Base-by-base conservation (phyloP, 2,797 vertebrate genomes). In the Momotus momota region DNA sequence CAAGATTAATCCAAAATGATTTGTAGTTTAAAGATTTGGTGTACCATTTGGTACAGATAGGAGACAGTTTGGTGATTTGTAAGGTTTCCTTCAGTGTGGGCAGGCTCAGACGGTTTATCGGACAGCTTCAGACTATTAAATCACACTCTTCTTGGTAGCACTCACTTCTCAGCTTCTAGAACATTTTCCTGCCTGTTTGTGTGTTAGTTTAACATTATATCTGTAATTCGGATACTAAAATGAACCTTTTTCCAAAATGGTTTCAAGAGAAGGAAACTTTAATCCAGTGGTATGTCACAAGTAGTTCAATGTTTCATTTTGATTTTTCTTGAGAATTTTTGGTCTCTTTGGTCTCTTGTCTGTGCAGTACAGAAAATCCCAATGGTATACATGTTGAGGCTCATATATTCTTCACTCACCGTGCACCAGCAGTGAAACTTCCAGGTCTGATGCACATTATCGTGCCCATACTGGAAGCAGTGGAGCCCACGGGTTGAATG, bases 1-100 rank as follows among this genome's bases (percentile, higher is more conserved):
- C 75, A 77, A 73, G 77, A 74, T 91, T 97, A 78, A 95, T 94
- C 95, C 82, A 88, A 94, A 97, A 88, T 83, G 91, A 96, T 78
- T 94, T 94, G 94, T 60, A 97, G 81, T 97, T 96, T 81, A 94
- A 96, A 95, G 94, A 94, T 96, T 97, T 96, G 87, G 85, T 93
- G 91, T 94, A 71, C 55, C 25, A 7, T 79, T 97, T 14, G 12
- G 74, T 97, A 90, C 83, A 52, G 64, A 95, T 94, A 97, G 91
- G 91, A 96, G 96, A 96, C 84, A 88, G 90, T 97, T 97, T 95
- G 84, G 86, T 92, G 88, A 73, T 91, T 98, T 98, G 67, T 83
- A 94, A 95, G 87, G 74, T 80, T 92, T 81, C 66, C 88, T 97
- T 97, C 97, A 29, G 95, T 96, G 95, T 97, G 95, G 96, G 86